Percentiles rank a stretch among this genome's conserved stretches.
Evolutionary conservation across 2,888 invertebrate genomes (phyloP).

Genomic region (Oscheius sp.): DNA sequence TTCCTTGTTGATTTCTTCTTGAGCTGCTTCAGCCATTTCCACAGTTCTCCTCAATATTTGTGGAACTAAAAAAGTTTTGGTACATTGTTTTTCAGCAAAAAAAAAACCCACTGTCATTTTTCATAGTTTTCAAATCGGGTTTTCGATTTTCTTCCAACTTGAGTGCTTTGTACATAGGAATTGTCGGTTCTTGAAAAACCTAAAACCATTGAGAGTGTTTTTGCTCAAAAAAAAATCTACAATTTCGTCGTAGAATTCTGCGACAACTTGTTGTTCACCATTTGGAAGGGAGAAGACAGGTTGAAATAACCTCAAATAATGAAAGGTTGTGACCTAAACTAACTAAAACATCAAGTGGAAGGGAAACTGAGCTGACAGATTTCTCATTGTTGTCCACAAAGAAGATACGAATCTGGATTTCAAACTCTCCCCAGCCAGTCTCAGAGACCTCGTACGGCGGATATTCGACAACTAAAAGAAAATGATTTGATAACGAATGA

Average conservation of each 20-base stretch:
- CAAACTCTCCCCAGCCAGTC: conserved; percentile 99
- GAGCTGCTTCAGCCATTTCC: conserved; percentile 51
- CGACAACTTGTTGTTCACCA: conserved; percentile 55
- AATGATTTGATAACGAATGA: neutral
- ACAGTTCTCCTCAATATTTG: conserved; percentile 45
- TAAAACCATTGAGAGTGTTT: conserved; percentile 28
- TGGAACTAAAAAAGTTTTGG: conserved; percentile 44
- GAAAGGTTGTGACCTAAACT: conserved; percentile 59
- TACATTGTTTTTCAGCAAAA: neutral
- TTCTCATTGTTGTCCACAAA: conserved; percentile 95
- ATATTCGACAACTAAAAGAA: conserved; percentile 83
- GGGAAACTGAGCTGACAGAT: conserved; percentile 79
- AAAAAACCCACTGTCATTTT: conserved; percentile 57
- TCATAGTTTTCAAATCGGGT: conserved; percentile 49
- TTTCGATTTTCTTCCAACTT: conserved; percentile 46
- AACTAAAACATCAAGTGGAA: neutral
- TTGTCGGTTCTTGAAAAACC: conserved; percentile 65
- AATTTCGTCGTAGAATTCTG: conserved; percentile 69
- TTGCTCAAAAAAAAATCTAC: conserved; percentile 39
- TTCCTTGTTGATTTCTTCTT: conserved; percentile 53
- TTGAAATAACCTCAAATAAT: conserved; percentile 66
- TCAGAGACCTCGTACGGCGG: conserved; percentile 97
- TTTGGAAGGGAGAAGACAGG: conserved; percentile 54
- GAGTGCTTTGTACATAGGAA: conserved; percentile 54
- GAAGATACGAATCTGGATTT: conserved; percentile 95